Evolutionary conservation across 2,797 vertebrate species (phyloP), one percentile per base, ranked within the genome.

Genomic region (Vipera latastei): DNA sequence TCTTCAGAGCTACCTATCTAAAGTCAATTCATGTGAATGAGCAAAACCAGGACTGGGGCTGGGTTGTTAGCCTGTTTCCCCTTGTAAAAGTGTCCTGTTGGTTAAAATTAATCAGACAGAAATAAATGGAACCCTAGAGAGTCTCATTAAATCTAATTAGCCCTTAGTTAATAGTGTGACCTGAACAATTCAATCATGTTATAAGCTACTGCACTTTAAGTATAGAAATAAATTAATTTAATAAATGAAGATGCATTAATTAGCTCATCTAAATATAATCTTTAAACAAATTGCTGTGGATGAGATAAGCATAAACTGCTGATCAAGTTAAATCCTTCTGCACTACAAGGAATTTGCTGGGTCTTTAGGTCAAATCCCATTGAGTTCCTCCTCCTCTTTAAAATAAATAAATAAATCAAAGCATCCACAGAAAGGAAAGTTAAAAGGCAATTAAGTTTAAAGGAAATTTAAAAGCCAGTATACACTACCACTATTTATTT

Each of bases 171-270:
- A 63, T 83, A 44, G 38, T 57, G 16, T 20, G 59, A 89, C 69
- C 85, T 88, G 56, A 92, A 89, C 60, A 65, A 94, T 92, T 92
- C 6, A 60, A 85, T 59, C n/a, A 28, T 16, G 12, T 91, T 89
- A 73, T 44, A 57, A 32, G 26, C n/a, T 57, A 61, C 11, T 92
- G 83, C 55, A 61, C 65, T 69, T 92, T 91, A 91, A 91, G 60
- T 92, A 88, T 92, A 65, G 53, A 92, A 93, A 90, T 55, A 26
- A 59, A 87, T 89, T 89, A 90, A 94, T 89, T 48, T 85, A 92
- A 91, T 91, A 88, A 92, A 63, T 91, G 65, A 51, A 56, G 38
- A 26, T 85, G 59, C 44, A 89, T 94, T 65, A 91, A 92, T 89
- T 90, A 53, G 85, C 6, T 92, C 53, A 28, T 7, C 90, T 88